A percentile compares a stretch with the other conserved stretches of the same genome.
phyloP scores from a whole-genome alignment of 2,888 invertebrate species.

The Rutpela maculata region DNA sequence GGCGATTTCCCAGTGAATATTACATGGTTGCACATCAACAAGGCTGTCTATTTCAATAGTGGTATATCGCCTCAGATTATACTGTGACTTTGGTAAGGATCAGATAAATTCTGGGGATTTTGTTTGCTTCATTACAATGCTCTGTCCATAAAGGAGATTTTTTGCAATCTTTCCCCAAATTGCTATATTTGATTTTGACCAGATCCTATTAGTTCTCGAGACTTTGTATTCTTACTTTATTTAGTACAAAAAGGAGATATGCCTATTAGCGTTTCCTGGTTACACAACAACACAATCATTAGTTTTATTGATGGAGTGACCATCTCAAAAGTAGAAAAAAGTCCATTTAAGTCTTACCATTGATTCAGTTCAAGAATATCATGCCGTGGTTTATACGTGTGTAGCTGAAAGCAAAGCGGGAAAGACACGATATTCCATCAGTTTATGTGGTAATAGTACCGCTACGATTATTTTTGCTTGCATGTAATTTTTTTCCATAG shows the following conservation, averaged over 20 bases:
- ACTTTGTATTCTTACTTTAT: slow-evolving; percentile 78
- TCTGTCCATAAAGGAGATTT: no score
- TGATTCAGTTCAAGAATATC: slow-evolving; percentile 82
- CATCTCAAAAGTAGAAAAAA: slow-evolving; percentile 73
- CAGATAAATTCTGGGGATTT: no score
- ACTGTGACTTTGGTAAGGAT: no score
- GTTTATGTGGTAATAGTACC: slow-evolving; percentile 82
- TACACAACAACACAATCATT: slow-evolving; percentile 80
- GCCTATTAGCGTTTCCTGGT: slow-evolving; percentile 85
- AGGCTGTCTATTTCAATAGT: slow-evolving; percentile 57
- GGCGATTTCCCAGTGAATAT: slow-evolving; percentile 83
- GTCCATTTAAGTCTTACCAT: slow-evolving; percentile 83
- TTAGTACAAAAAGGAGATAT: slow-evolving; percentile 84
- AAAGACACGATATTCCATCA: slow-evolving; percentile 78
- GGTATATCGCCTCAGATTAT: no score
- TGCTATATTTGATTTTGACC: slow-evolving; percentile 71
- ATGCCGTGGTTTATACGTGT: slow-evolving; percentile 87
- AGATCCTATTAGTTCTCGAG: slow-evolving; percentile 82
- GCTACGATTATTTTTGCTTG: background rate
- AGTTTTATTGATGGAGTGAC: slow-evolving; percentile 63
- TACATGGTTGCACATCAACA: slow-evolving; percentile 77
- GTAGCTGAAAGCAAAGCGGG: slow-evolving; percentile 82
- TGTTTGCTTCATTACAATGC: no score
- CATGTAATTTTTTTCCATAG: slow-evolving; percentile 23
- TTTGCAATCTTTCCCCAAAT: slow-evolving; percentile 61